Evolutionary conservation across 2,797 vertebrate genomes (phyloP), one percentile per base, ranked within the genome.

Genomic region (Gephyroberyx darwinii): DNA sequence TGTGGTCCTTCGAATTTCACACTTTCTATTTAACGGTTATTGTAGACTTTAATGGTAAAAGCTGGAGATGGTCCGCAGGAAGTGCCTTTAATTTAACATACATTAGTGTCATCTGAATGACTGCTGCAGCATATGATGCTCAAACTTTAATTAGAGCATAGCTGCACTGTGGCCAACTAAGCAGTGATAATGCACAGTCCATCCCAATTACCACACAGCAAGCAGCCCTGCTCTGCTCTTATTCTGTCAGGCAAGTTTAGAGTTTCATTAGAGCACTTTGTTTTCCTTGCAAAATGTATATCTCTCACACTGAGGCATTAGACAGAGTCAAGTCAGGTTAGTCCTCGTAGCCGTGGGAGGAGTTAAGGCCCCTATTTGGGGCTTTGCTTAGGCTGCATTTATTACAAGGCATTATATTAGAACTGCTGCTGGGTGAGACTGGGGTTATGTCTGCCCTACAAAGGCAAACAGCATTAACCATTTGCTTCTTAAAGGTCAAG

Each of bases 121-220:
- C 61, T 74, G 33, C 50, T 39, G 47, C 65, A 76, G 65, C 65
- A 62, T 74, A 77, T 65, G 48, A 75, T 37, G 30, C 62, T 51
- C 17, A 62, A 76, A 58, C 75, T 84, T 83, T 74, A 84, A 81
- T 86, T 82, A 84, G 84, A 68, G 75, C 57, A 63, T 30, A 16
- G 60, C 59, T 76, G 81, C 56, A 65, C 81, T 66, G 77, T 76
- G 77, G 78, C 74, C 81, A 74, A 80, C 77, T 86, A 79, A 80
- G 83, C 84, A 82, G 75, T 47, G 64, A 82, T 81, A 88, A 91
- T 86, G 81, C 88, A 80, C 81, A 55, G 84, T 87, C 86, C 48
- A 72, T 85, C 84, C 84, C 71, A 88, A 90, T 90, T 86, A 92
- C 81, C 62, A 80, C 82, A 69, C 76, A 71, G 82, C 71, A 74